Base-by-base conservation (phyloP, 2,113 vertebrate genomes). In the Oenanthe oenanthe region DNA sequence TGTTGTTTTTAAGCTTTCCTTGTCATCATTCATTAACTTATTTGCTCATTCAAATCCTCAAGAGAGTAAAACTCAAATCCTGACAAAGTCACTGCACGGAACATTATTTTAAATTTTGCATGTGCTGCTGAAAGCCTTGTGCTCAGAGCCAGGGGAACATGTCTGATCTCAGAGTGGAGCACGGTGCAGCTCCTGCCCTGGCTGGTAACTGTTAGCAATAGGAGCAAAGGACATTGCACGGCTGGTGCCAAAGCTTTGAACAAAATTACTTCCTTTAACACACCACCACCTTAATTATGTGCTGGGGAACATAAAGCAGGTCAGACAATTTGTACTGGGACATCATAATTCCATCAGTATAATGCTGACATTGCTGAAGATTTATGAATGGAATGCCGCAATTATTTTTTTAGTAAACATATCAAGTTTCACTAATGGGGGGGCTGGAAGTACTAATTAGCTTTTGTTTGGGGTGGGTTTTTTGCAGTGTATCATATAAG, bases 211-310 rank as follows among this genome's bases (percentile, higher is more conserved):
- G 98, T 96, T 98, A 97, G 98, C 89, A 97, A 98, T 97, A 98
- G 73, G 97, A 98, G 98, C 97, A 98, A 93, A 98, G 98, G 98
- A 98, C 98, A 97, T 97, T 97, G 98, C 98, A 93, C 97, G 89
- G 96, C 98, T 98, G 97, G 97, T 98, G 98, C 98, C 97, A 98
- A 98, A 98, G 97, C 98, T 99, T 99, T 98, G 98, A 99, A 99
- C 98, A 98, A 98, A 99, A 98, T 98, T 97, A 98, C 99, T 99
- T 99, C 99, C 98, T 98, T 98, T 98, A 98, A 98, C 98, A 98
- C 98, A 97, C 98, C 97, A 79, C 96, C 94, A 98, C 98, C 99
- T 99, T 99, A 99, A 99, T 99, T 98, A 99, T 98, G 98, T 99
- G 98, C 98, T 98, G 98, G 97, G 97, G 98, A 98, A 99, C 99